A percentile compares a stretch with the other conserved stretches of the same genome.
phyloP scores from a whole-genome alignment of 2,113 vertebrate genomes.

The Ceuthmochares aereus region DNA sequence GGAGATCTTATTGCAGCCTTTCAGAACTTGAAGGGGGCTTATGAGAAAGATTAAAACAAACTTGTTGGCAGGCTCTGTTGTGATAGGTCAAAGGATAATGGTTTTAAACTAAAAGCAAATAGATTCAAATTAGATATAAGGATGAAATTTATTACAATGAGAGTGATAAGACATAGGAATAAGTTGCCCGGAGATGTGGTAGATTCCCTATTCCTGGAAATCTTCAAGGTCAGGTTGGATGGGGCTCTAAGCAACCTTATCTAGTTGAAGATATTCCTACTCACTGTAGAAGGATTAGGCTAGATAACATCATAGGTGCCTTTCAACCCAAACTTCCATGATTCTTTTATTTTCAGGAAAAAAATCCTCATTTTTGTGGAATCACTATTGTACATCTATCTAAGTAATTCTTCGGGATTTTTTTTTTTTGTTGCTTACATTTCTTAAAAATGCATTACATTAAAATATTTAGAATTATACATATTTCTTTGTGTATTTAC shows the following conservation, averaged over 20 bases:
- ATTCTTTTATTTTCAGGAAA: neutral
- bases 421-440: neutral
- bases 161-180: neutral
- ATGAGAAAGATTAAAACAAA: neutral
- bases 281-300: rapidly evolving
- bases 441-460: neutral
- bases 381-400: neutral
- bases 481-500: neutral
- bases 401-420: neutral
- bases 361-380: neutral
- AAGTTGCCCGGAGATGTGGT: neutral
- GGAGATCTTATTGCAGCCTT: neutral
- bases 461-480: neutral
- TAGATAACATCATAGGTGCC: neutral
- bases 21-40: neutral
- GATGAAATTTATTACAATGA: rapidly evolving
- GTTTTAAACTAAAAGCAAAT: neutral
- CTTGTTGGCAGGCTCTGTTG: neutral
- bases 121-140: neutral
- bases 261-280: neutral
- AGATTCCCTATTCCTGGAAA: neutral
- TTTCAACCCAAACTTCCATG: neutral
- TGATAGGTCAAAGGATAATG: rapidly evolving
- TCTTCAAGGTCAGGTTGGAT: neutral
- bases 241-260: neutral